Evolutionary conservation across 1,140 invertebrate genomes (phyloP).

Genomic region (Pseudomyrmex concolor): DNA sequence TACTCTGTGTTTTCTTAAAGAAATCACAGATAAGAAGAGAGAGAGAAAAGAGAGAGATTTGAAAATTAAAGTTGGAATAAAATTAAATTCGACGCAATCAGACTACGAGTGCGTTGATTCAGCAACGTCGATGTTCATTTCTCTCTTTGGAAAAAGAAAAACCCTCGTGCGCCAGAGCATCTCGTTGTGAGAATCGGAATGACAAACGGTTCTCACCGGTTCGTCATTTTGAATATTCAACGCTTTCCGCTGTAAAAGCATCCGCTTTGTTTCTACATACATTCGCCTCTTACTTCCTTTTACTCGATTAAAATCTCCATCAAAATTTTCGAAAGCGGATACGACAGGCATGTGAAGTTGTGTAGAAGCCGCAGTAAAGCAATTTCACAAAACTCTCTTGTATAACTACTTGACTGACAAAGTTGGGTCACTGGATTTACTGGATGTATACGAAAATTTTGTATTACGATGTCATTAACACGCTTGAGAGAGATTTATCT

Average conservation of each 20-base stretch:
- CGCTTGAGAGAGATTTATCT: neutral
- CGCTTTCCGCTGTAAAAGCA: constrained; percentile 37
- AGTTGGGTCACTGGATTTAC: constrained; percentile 13
- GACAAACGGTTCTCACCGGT: constrained; percentile 28
- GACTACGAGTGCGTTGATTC: too few relatives aligned
- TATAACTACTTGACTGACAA: constrained; percentile 19
- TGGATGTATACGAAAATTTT: constrained; percentile 40
- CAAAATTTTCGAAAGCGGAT: constrained; percentile 48
- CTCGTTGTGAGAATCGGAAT: constrained; percentile 10
- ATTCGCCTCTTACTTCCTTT: constrained; percentile 41
- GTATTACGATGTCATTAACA: neutral
- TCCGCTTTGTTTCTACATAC: constrained; percentile 32
- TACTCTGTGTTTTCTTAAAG: constrained; percentile 2
- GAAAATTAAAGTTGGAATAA: too few relatives aligned
- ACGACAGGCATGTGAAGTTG: constrained; percentile 20
- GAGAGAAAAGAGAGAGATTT: too few relatives aligned
- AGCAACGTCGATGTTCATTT: constrained; percentile 4
- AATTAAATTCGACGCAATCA: too few relatives aligned
- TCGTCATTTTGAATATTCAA: constrained; percentile 70
- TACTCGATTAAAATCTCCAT: constrained; percentile 56
- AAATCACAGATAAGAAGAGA: neutral
- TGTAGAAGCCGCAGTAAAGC: constrained; percentile 40
- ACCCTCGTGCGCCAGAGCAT: neutral
- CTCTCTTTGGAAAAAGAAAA: constrained; percentile 1
- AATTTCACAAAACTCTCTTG: constrained; percentile 16